Evolutionary conservation across 2,888 invertebrate genomes (phyloP), one percentile per base, ranked within the genome.

Genomic region (Watsonalla binaria): DNA sequence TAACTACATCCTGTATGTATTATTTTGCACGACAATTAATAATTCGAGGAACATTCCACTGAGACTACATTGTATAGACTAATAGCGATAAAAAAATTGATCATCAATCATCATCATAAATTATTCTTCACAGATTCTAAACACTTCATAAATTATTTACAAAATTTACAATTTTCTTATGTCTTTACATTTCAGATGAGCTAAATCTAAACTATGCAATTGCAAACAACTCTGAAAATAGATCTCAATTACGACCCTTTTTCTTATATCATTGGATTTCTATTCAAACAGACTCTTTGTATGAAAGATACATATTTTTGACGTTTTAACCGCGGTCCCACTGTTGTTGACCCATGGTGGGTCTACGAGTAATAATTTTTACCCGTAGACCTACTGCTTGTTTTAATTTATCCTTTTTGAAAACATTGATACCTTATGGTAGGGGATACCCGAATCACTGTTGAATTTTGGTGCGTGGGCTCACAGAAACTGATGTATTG

Each of bases 71-170:
- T 49, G 52, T 59, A 61, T 51, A 37, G 54, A 55, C 42, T 46
- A n/a, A 51, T 47, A 51, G 51, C 51, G 45, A 51, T 50, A 55
- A 59, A 53, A 35, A 54, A 65, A 68, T 57, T 67, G 68, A 75
- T 74, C 68, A 67, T 24, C 75, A 67, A 64, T 49, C 11, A 42
- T 11, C 47, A 55, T 62, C 62, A 70, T 70, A 72, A 68, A 70
- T 70, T 74, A 65, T 64, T 24, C 24, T 24, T 24, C 24, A 24
- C 24, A 24, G 24, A 24, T 24, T 24, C 24, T 62, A 68, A 61
- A 37, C 69, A 74, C 68, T 74, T 74, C 63, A 74, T 72, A 66
- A 62, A 49, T 49, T 81, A 81, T 81, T 72, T 80, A 81, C 81
- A 81, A 74, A 76, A 78, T 81, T 63, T 80, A 80, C 78, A 80